Evolutionary conservation across 2,888 invertebrate species (phyloP), one percentile per base, ranked within the genome.

Genomic region (Tuta absoluta): DNA sequence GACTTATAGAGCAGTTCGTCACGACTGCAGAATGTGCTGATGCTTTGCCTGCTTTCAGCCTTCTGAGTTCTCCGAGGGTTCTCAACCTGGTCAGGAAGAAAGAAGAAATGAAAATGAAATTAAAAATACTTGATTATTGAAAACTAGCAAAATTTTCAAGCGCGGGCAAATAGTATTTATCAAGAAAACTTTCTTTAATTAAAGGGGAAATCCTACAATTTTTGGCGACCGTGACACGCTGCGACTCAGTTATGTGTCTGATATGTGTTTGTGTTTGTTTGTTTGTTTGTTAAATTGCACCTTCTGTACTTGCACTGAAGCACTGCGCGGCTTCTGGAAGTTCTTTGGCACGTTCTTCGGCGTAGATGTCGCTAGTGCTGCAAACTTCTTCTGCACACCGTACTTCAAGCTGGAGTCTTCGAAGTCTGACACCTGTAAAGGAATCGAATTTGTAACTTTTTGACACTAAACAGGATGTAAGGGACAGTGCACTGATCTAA

Each of bases 351-450:
- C 63, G 0, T 71, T 69, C 61, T 85, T 87, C 0, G 89, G 88
- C 0, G 88, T 87, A 0, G 88, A 87, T 0, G 89, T 85, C 0
- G 86, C 85, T 0, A 85, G 65, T 0, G 83, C 75, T 0, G 70
- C 62, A 41, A 82, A 75, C 23, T 80, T 81, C 11, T 70, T 68
- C 24, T 72, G 77, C 4, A 80, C 63, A 0, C 87, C 86, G 66
- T 87, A 85, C 61, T 89, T 90, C 0, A 85, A 82, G 67, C 76
- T 82, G 0, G 75, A 78, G 64, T 90, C 88, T 68, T 90, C 89
- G 68, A 90, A 89, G 63, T 90, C 89, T 33, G 91, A 90, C 0
- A 90, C 84, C 91, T 91, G 73, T 0, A 1, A 66, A 59, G 23
- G 14, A 53, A 8, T n/a, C 8, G 12, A 11, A 51, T 23, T 11